Evolutionary conservation across 2,113 vertebrate species (phyloP), one percentile per base, ranked within the genome.

Genomic region (Cyprinodon variegatus): DNA sequence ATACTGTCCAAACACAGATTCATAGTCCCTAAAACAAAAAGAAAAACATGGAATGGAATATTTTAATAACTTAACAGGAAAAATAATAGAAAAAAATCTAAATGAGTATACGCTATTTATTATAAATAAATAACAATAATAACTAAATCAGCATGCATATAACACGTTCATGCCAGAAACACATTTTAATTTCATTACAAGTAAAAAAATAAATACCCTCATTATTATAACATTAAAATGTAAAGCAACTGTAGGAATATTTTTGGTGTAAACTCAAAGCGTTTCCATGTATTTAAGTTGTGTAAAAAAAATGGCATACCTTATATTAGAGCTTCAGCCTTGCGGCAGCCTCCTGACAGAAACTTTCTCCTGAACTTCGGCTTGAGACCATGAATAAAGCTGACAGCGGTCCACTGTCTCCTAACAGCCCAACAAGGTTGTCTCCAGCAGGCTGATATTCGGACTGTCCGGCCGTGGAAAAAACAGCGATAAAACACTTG

Each of bases 1-100:
- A 96, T 96, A 73, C 83, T 92, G 90, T 92, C 89, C 85, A 60
- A 76, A 88, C 77, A 84, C 70, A 86, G 75, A 85, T 86, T 88
- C 83, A 86, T 88, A 82, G 22, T 76, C 67, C 69, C 70, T 64
- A 50, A 88, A 81, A 79, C 89, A 93, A 82, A 84, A 89, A 91
- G 15, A 87, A 89, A 91, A 48, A 89, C 62, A 81, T 20, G 29
- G 11, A 13, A 1, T 20, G 50, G 14, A 20, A n/a, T 3, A 41
- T 41, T 41, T 57, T n/a, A n/a, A 57, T n/a, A 57, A 53, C 8
- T 20, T 57, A 20, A 7, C 17, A 17, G 29, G 50, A 53, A 57
- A 0, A 9, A 57, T 57, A n/a, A 2, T 6, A 57, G 20, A 20
- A n/a, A 9, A 57, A 57, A 57, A 57, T 0, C 20, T 7, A 14